phyloP scores from a whole-genome alignment of 2,888 invertebrate genomes.

The Syrphus vitripennis region DNA sequence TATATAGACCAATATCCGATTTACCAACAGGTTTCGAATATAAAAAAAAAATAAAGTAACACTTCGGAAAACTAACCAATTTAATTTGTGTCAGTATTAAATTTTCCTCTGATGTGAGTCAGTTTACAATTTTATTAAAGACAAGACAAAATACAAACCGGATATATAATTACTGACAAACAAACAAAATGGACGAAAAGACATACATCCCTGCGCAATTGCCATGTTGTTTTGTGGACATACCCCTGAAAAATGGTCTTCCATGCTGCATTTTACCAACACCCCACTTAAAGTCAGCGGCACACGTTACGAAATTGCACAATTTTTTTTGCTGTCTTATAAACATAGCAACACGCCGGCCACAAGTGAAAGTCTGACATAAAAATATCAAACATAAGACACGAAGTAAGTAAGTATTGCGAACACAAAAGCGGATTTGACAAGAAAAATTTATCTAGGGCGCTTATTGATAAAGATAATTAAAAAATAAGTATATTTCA shows the following conservation, averaged over 20 bases:
- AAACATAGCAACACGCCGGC: constrained; percentile 34
- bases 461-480: too few relatives aligned
- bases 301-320: constrained; percentile 59
- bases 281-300: not conserved
- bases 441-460: not conserved
- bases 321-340: constrained; percentile 4
- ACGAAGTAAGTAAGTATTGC: constrained; percentile 13
- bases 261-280: constrained; percentile 26
- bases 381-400: constrained; percentile 50
- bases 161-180: constrained; percentile 21
- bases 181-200: constrained; percentile 28
- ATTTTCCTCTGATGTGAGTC: not conserved
- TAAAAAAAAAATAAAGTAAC: not conserved
- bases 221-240: constrained; percentile 19
- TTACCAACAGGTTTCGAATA: constrained; percentile 58
- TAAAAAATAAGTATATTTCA: too few relatives aligned
- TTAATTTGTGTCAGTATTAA: constrained; percentile 1
- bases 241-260: constrained; percentile 59
- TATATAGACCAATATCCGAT: constrained; percentile 56
- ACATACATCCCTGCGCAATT: constrained; percentile 15
- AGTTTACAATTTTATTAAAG: not conserved
- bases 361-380: constrained; percentile 69
- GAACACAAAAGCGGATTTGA: not conserved
- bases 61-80: not conserved
- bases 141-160: constrained; percentile 23